Base-by-base conservation (phyloP, 2,113 vertebrate species). In the Athene cunicularia region DNA sequence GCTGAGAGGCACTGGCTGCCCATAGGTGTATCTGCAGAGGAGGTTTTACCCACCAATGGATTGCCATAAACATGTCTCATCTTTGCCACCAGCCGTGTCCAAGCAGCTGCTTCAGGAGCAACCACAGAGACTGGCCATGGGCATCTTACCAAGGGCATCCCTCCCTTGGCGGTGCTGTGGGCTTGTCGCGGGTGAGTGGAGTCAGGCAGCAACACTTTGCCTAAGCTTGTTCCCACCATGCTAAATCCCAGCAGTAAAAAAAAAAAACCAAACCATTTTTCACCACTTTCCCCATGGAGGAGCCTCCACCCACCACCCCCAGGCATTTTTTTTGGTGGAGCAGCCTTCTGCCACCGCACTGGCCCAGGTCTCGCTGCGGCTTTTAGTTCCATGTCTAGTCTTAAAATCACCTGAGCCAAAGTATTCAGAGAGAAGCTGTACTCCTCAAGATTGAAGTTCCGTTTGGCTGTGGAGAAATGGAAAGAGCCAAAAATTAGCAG, bases 401-500 rank as follows among this genome's bases (percentile, higher is more conserved):
- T 84, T 75, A 60, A 88, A 88, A 45, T 13, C 22, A 95, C 89
- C 5, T 98, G 98, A 94, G 98, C 96, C 96, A 98, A 94, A 56
- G 98, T 98, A 10, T 98, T 97, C 94, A 98, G 93, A 4, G 98
- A 98, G 95, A 98, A 98, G 88, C 98, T 98, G 96, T 98, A 98
- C 23, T 98, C 98, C 85, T 98, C 98, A 1, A 98, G 66, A 86
- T 23, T 59, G 52, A 98, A 98, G 72, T 27, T 96, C 52, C 11
- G 75, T 91, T 98, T 98, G 82, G 97, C 98, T 98, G 97, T 35
- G 60, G 22, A 73, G 52, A 82, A 92, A 92, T 2, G 32, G 80
- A 84, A 4, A 53, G 17, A 7, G 59, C n/a, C 4, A 9, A 39
- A 77, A 81, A 52, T 2, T 2, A 50, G 12, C 15, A 24, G 7